Evolutionary conservation across 1,140 invertebrate genomes (phyloP), one percentile per base, ranked within the genome.

Genomic region (Diorhabda carinulata): DNA sequence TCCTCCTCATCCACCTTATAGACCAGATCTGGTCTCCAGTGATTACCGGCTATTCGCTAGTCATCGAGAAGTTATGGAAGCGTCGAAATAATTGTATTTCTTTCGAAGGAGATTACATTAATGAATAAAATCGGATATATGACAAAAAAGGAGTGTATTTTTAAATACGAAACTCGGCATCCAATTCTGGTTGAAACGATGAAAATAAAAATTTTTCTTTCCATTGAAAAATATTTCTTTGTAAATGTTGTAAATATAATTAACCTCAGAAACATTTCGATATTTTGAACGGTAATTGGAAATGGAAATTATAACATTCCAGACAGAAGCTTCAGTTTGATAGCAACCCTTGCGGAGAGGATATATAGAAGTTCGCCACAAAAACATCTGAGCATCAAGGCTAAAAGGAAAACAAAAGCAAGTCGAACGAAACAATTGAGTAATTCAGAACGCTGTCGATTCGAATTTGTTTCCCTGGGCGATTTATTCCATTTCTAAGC

Each of bases 361-460:
- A 64, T 42, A 43, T 25, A 25, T 41, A 61, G n/a, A 65, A 57
- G 25, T 57, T 57, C 64, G 65, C 65, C 65, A 42, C 57, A 60
- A 59, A 67, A 60, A 67, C 57, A 67, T 60, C 58, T 44, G 58
- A 68, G 67, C 67, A 68, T 63, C 67, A 41, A 61, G 59, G 67
- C 67, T 47, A 62, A 68, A 68, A 62, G 58, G 61, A 68, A 67
- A 71, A 71, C 70, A 71, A 71, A 71, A 62, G 66, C 66, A 66
- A 67, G 63, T 64, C 65, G 65, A 70, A 70, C 72, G 69, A 73
- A 73, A 73, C 72, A 70, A 70, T 73, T 66, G 69, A 67, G 64
- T 73, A 68, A 71, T 73, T 73, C 72, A 57, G 69, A 71, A 73
- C 57, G 66, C 47, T 73, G 69, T 73, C 67, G 71, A 72, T 72